A percentile compares a stretch with the other conserved stretches of the same genome.
Evolutionary conservation across 2,888 invertebrate genomes (phyloP).

Genomic region (Argynnis bischoffii): DNA sequence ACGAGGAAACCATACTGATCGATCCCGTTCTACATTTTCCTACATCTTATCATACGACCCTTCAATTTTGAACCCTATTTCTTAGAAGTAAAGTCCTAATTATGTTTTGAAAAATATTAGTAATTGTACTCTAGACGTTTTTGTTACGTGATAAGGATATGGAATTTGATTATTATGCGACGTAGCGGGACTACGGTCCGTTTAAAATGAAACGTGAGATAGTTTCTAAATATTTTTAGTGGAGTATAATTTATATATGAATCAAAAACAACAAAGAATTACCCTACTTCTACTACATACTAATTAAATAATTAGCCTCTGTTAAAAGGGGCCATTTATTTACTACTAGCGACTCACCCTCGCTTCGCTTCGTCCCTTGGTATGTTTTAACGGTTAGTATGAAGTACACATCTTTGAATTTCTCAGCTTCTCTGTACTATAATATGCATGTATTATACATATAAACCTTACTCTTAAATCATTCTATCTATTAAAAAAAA

Average conservation of each 20-base stretch:
- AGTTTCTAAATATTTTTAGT: slow-evolving; percentile 23
- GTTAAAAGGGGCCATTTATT: no score
- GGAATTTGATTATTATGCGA: slow-evolving; percentile 47
- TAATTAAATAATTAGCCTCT: no score
- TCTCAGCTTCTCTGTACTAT: no score
- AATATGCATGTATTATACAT: no score
- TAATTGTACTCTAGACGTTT: slow-evolving; percentile 38
- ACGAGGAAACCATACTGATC: slow-evolving; percentile 66
- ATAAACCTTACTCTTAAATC: no score
- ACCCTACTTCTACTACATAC: no score
- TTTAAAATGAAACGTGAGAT: slow-evolving; percentile 31
- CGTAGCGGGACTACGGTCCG: slow-evolving; percentile 48
- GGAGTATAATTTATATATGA: neutral
- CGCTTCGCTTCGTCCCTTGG: no score
- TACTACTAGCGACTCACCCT: no score
- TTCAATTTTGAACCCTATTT: slow-evolving; percentile 47
- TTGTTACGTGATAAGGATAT: slow-evolving; percentile 63
- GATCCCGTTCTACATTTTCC: slow-evolving; percentile 48
- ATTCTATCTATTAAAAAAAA: no score
- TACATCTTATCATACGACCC: slow-evolving; percentile 21
- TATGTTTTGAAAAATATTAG: slow-evolving; percentile 10
- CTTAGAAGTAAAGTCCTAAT: slow-evolving; percentile 38
- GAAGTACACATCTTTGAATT: no score
- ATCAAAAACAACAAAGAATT: no score
- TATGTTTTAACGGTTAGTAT: no score